Base-by-base conservation (phyloP, 2,888 invertebrate species). In the Pardosa pseudoannulata region DNA sequence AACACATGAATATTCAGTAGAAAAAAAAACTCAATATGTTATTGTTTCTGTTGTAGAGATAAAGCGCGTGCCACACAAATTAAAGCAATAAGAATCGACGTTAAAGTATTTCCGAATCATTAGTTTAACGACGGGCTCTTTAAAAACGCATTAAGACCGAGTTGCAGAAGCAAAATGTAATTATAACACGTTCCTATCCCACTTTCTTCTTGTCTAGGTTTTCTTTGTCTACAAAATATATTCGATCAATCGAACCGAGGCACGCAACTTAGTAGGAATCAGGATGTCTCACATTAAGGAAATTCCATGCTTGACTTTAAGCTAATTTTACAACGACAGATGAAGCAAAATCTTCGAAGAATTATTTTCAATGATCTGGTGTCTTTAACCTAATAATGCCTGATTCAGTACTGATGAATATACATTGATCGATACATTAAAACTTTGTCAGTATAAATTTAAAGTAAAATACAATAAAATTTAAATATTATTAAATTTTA, bases 31-130 rank as follows among this genome's bases (percentile, higher is more conserved):
- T n/a, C n/a, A n/a, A n/a, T n/a, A n/a, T n/a, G n/a, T n/a, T n/a
- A 23, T 56, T 73, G 62, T 73, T 56, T 73, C 31, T 11, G 13
- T 28, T 16, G 27, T n/a, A 19, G 56, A 68, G 82, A 82, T 82
- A 82, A 76, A 82, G 71, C 81, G 82, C 83, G 72, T 79, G 78
- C 72, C 76, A 78, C 72, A 39, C 72, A 85, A 85, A 85, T 78
- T 78, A 85, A 85, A 73, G 83, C 78, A 85, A 85, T 85, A 85
- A 78, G 41, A 73, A 78, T 78, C 73, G 72, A 56, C 67, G 56
- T 39, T 72, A 85, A 85, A 78, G 78, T 85, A 78, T 85, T 85
- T 85, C 73, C 72, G 83, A 78, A 85, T 85, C 83, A 85, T 85
- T 85, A 85, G 83, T 78, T 73, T 64, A 79, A 79, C 78, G 83